Conservation (phyloP, 2,113 vertebrate species). For the Mellivora capensis region DNA sequence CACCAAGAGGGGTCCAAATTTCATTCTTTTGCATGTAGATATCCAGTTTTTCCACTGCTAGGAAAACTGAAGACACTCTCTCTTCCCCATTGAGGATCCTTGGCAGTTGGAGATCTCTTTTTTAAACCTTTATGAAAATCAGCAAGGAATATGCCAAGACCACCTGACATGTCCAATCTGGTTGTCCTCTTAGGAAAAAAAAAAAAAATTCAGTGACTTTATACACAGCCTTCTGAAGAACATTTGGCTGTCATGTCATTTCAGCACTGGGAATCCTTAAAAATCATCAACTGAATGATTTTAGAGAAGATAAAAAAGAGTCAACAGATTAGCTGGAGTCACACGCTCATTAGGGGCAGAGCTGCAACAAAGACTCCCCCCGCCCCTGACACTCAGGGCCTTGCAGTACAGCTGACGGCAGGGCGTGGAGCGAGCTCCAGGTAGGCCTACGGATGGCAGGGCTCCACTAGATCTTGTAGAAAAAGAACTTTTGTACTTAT, state of each 20-base stretch:
- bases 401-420: rapidly evolving
- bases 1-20: neutral
- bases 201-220: neutral
- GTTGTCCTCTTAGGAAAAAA: neutral
- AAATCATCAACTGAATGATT: neutral
- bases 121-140: slow-evolving; percentile 16
- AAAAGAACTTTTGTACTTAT: neutral
- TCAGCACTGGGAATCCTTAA: neutral
- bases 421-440: no score
- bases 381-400: rapidly evolving
- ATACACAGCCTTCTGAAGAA: neutral
- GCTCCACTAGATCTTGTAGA: neutral
- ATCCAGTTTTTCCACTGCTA: neutral
- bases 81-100: neutral
- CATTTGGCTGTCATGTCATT: neutral
- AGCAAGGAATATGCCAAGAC: neutral
- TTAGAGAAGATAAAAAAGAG: neutral
- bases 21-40: neutral
- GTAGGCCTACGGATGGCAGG: neutral
- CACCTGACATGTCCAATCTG: neutral
- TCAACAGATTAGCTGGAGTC: neutral
- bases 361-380: neutral
- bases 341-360: neutral
- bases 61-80: neutral
- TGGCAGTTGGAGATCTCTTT: neutral